Evolutionary conservation across 2,888 invertebrate species (phyloP), one percentile per base, ranked within the genome.

Genomic region (Erpobdella octoculata): DNA sequence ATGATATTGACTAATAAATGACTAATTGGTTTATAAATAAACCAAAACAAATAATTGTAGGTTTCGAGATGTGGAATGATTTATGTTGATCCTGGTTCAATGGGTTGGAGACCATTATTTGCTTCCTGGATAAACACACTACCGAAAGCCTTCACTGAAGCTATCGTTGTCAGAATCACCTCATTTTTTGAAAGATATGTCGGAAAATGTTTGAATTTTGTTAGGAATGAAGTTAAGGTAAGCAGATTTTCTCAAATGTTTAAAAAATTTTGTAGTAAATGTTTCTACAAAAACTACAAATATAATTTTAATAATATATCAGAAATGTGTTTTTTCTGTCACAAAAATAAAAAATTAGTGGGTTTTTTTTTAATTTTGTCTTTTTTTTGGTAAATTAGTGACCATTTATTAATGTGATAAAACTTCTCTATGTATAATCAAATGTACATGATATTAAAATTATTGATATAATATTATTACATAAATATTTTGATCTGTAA

Each of bases 161-260:
- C 78, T 59, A 79, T 81, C 75, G 81, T 81, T 76, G 78, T 79
- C 68, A 76, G 80, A 48, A 75, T 83, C 35, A 89, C 77, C 86
- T 86, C 87, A 74, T 83, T 95, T 71, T 92, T 93, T 79, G 82
- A 88, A 65, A 86, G 93, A 73, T 95, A 94, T 82, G 89, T 90
- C 79, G 89, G 89, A 38, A 88, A 92, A 0, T 82, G 93, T 6
- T 83, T 94, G 9, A 89, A 88, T 85, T 87, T 91, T 4, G 85
- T 93, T 3, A 87, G 90, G 33, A 89, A 89, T 79, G 87, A 87
- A 71, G 83, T 88, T 0, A 88, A 87, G 86, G 89, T 89, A 80
- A 41, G 28, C 48, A 6, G 28, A 25, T 53, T 53, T 25, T 53
- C 28, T 53, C n/a, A n/a, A 53, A n/a, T 53, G 9, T 12, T 9